Evolutionary conservation across 1,140 invertebrate genomes (phyloP), one percentile per base, ranked within the genome.

Genomic region (Ceratoteleas bidentatus): DNA sequence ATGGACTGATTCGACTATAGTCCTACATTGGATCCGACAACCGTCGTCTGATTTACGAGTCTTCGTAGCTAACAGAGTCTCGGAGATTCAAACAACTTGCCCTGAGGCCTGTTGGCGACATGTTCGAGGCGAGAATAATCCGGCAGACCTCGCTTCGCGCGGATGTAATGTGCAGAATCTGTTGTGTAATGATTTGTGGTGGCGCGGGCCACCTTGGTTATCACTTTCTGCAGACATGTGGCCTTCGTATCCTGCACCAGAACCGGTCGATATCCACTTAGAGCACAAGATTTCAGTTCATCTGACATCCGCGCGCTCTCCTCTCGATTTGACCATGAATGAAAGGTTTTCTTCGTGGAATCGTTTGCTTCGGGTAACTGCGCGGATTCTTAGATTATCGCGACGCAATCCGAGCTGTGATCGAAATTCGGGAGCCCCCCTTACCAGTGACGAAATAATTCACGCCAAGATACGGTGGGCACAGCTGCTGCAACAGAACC

Each of bases 1-100:
- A 7, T 61, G 57, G 43, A 47, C 57, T 5, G 57, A 61, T 33
- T 40, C 40, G 2, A 61, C 43, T 14, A 49, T 14, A 14, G 45
- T 49, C 6, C 45, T 49, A 14, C 45, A 49, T 14, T 49, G 45
- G 45, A 13, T 49, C 3, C 11, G 15, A 10, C 11, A 10, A 36
- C 53, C 8, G 9, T 11, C 11, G 33, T 11, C 9, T 10, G n/a
- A 10, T 6, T 34, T 56, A 13, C 7, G n/a, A 33, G 53, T 33
- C n/a, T 14, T 34, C 36, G 11, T 9, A 11, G 53, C n/a, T 34
- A 6, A 32, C 7, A 43, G 6, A n/a, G n/a, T 43, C 6, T 10
- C 40, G 40, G n/a, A 13, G 3, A 36, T 56, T 34, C 53, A 49
- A 6, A 13, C 45, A 2, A 11, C 6, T 49, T 6, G 6, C 2